Evolutionary conservation across 2,888 invertebrate species (phyloP).

Genomic region (Melipona beecheii): DNA sequence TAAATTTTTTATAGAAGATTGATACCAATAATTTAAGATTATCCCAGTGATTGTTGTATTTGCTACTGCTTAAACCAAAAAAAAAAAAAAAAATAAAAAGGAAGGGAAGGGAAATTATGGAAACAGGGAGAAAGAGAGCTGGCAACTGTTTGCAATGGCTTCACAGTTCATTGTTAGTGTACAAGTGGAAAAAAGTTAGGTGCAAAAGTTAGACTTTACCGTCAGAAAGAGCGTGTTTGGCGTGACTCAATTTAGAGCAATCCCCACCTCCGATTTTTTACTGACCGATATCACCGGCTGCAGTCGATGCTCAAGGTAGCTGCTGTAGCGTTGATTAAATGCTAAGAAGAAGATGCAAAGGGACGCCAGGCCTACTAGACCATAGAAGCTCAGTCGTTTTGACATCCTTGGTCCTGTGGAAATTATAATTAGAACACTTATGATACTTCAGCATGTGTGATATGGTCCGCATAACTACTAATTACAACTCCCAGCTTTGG

Average conservation of each 20-base stretch:
- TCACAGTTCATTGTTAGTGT: constrained; percentile 53
- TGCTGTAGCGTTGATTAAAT: constrained; percentile 81
- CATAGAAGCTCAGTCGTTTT: constrained; percentile 81
- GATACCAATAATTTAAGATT: not conserved
- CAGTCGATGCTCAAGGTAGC: constrained; percentile 80
- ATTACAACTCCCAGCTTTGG: not conserved
- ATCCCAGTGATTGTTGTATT: not conserved
- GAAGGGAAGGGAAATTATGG: constrained; percentile 11
- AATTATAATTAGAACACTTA: not conserved
- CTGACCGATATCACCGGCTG: constrained; percentile 81
- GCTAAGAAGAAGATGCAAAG: constrained; percentile 82
- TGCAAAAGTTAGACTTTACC: constrained; percentile 72
- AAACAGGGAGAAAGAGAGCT: constrained; percentile 61
- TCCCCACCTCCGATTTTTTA: constrained; percentile 71
- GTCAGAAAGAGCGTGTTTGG: constrained; percentile 71
- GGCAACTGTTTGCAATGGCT: constrained; percentile 20
- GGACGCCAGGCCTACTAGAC: constrained; percentile 80
- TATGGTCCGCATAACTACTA: not conserved
- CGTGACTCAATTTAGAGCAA: constrained; percentile 73
- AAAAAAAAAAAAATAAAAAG: constrained; percentile 10
- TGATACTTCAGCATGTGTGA: not conserved
- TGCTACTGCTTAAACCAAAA: constrained; percentile 10
- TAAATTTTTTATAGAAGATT: not conserved
- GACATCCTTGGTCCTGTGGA: constrained; percentile 79
- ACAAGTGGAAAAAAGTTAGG: constrained; percentile 65